Evolutionary conservation across 2,888 invertebrate species (phyloP), one percentile per base, ranked within the genome.

Genomic region (Hydrotaea diabolus): DNA sequence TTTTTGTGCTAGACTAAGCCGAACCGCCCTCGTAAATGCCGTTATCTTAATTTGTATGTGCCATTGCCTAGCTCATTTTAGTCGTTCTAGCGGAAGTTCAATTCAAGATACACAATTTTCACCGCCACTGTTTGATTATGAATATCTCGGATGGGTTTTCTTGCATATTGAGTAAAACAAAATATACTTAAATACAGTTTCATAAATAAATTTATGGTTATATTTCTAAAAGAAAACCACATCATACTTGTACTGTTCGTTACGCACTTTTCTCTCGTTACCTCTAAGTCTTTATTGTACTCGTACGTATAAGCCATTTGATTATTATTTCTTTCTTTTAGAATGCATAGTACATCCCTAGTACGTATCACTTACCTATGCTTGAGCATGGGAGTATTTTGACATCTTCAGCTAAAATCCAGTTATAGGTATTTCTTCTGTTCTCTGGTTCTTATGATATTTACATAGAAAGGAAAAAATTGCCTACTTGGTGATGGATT

Each of bases 171-270:
- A 31, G 62, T 62, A 62, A 62, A 55, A 31, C 2, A 31, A 31
- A 39, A 66, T 43, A 21, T 17, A 66, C 66, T 66, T 66, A 39
- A 66, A 43, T 66, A 39, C 43, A 39, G 39, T 62, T 66, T 66
- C 39, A 66, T 66, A 66, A 66, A 39, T 43, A 66, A 66, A 66
- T 66, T 39, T 43, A 66, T 39, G 66, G 39, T 0, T 39, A 11
- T 66, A 39, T 66, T 66, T 66, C 17, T 17, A 43, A 19, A 43
- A 21, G 11, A 66, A 43, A 66, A 55, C 55, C 39, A 66, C 66
- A 15, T 17, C 8, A 31, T 21, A 19, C n/a, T n/a, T n/a, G n/a
- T n/a, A n/a, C 17, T 15, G 21, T 66, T 66, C 66, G 62, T 62
- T 62, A 62, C 62, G 62, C 62, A 62, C 31, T 13, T 62, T 62